Base-by-base conservation (phyloP, 2,113 vertebrate genomes). In the Bothrops jararaca region DNA sequence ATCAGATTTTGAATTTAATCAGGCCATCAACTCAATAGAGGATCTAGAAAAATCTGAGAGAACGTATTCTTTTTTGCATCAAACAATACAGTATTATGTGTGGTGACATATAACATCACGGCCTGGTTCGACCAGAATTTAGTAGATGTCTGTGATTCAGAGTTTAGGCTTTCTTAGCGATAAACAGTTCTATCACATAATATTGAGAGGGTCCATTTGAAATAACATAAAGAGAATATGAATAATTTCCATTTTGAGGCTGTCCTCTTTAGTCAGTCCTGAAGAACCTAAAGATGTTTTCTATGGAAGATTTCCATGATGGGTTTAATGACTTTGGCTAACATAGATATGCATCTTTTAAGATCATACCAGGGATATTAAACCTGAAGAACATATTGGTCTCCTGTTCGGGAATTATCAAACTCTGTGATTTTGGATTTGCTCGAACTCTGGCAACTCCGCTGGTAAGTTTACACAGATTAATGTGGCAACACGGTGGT, bases 341-440 rank as follows among this genome's bases (percentile, higher is more conserved):
- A 0, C 8, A 1, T 34, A 18, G 20, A 88, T 42, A 26, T 0
- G 0, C 5, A 18, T 94, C 4, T 93, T 91, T 89, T 52, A 93
- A 99, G 98, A 98, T 99, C 89, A 98, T 99, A 95, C 99, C 89
- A 98, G 98, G 54, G 99, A 99, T 95, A 97, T 99, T 95, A 99
- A 99, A 95, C 99, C 98, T 9, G 99, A 99, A 99, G 95, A 99
- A 99, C 95, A 98, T 99, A n/a, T 96, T 99, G 64, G 98, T 99
- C n/a, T 99, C 98, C 69, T 98, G 98, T 91, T 98, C 96, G 0
- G 98, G 98, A 0, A 97, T 99, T 86, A 97, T 99, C n/a, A 99
- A 99, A 88, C 95, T 99, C 0, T 99, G 99, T 29, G 99, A 99
- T 94, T 99, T 99, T 1, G 99, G 99, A 5, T 99, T 99, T 95